These are phyloP conservation scores for Coelinius sp. DNA, from an alignment of 2,888 invertebrate species.

Conservation along the genomic window DNA sequence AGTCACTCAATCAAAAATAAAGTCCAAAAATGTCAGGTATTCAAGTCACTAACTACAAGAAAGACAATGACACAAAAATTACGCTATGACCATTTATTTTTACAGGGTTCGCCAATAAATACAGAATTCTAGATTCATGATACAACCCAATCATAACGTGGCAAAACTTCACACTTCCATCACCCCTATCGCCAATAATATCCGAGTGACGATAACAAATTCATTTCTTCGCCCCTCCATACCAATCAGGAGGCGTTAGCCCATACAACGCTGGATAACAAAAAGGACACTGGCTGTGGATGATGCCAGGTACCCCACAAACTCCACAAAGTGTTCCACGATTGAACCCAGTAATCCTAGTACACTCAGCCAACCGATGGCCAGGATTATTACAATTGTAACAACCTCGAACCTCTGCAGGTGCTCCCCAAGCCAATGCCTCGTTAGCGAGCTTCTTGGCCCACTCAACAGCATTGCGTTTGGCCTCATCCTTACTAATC, in stretches of 20 bases:
- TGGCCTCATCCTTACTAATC: not conserved
- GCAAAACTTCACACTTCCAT: too few relatives aligned
- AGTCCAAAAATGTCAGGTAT: too few relatives aligned
- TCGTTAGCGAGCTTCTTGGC: not conserved
- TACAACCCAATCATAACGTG: too few relatives aligned
- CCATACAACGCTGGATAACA: not conserved
- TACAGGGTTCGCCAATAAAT: too few relatives aligned
- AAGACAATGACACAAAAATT: too few relatives aligned
- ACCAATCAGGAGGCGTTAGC: not conserved
- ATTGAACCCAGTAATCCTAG: not conserved
- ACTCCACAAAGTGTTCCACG: not conserved
- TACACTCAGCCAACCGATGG: not conserved
- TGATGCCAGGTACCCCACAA: not conserved
- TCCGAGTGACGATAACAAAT: too few relatives aligned
- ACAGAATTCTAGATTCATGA: too few relatives aligned
- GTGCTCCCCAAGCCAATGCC: not conserved
- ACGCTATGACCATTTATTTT: too few relatives aligned
- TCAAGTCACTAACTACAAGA: too few relatives aligned
- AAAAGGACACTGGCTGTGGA: not conserved
- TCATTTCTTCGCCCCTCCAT: not conserved
- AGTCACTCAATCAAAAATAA: too few relatives aligned
- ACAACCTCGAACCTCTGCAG: not conserved
- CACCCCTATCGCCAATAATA: too few relatives aligned
- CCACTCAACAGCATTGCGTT: not conserved
- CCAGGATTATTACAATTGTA: not conserved